A percentile compares a stretch with the other conserved stretches of the same genome.
Conservation (phyloP, 2,113 vertebrate genomes). For the Pachycephala philippinensis region DNA sequence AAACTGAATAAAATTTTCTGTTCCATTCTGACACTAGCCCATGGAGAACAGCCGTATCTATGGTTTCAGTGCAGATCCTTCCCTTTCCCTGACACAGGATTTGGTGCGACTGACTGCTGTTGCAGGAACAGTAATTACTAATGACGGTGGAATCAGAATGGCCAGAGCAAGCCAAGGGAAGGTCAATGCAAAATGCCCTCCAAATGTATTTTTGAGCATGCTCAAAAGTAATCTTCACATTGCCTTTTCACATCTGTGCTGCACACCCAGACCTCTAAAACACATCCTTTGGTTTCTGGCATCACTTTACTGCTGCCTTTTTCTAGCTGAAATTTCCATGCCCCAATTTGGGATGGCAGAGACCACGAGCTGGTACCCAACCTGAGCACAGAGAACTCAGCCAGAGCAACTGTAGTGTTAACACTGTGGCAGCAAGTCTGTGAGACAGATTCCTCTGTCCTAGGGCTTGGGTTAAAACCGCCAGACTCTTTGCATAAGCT, state of each 20-base stretch:
- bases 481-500: not conserved
- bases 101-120: accelerated
- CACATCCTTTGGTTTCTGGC: not conserved
- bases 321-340: not conserved
- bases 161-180: not conserved
- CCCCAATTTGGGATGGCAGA: not conserved
- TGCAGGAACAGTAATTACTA: not conserved
- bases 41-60: not conserved
- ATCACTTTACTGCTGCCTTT: not conserved
- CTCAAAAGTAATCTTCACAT: not conserved
- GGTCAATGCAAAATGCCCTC: not conserved
- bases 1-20: conserved; percentile 45
- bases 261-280: not conserved
- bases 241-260: not conserved
- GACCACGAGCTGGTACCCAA: not conserved
- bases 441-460: not conserved
- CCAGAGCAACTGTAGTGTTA: not conserved
- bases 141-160: not conserved
- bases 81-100: not conserved
- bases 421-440: not conserved
- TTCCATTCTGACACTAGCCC: conserved; percentile 39
- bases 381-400: accelerated
- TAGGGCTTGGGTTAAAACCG: not conserved
- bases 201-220: not conserved
- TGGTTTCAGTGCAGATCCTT: not conserved